A percentile compares a stretch with the other conserved stretches of the same genome.
Evolutionary conservation across 1,140 invertebrate genomes (phyloP).

Genomic region (Ceratosolen solmsi): DNA sequence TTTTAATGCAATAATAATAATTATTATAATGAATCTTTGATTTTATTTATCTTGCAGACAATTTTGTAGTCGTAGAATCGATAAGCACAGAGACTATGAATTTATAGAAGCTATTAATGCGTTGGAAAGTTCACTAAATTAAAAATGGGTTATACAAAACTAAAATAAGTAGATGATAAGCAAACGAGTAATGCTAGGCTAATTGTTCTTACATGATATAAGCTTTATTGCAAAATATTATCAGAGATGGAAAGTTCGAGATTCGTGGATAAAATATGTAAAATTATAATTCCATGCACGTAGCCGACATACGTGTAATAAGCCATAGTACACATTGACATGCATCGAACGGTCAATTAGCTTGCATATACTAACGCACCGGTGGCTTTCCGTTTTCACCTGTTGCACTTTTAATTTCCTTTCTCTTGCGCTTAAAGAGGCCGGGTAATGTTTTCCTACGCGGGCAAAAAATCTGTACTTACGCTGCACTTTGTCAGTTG

Average conservation of each 20-base stretch:
- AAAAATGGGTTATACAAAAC: background rate
- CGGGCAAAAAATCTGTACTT: background rate
- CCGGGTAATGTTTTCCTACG: background rate
- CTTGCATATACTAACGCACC: background rate
- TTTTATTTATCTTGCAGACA: background rate
- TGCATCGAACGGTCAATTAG: constrained; percentile 14
- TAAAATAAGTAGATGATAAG: background rate
- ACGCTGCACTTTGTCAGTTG: background rate
- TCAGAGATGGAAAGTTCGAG: constrained; percentile 9
- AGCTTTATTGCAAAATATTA: background rate
- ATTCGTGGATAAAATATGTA: constrained; percentile 26
- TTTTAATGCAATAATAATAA: too few relatives aligned
- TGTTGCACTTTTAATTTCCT: constrained; percentile 1
- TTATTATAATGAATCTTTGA: background rate
- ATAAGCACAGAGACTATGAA: background rate
- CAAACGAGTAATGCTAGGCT: background rate
- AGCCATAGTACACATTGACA: background rate
- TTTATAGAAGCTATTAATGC: background rate
- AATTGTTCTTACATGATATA: background rate
- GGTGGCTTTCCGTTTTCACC: constrained; percentile 36
- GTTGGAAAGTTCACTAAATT: constrained; percentile 12
- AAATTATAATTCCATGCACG: background rate
- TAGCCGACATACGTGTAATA: background rate
- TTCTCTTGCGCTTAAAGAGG: background rate
- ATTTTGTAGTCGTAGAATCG: background rate